Conservation (phyloP, 2,888 invertebrate species). For the Euspilapteryx auroguttella region DNA sequence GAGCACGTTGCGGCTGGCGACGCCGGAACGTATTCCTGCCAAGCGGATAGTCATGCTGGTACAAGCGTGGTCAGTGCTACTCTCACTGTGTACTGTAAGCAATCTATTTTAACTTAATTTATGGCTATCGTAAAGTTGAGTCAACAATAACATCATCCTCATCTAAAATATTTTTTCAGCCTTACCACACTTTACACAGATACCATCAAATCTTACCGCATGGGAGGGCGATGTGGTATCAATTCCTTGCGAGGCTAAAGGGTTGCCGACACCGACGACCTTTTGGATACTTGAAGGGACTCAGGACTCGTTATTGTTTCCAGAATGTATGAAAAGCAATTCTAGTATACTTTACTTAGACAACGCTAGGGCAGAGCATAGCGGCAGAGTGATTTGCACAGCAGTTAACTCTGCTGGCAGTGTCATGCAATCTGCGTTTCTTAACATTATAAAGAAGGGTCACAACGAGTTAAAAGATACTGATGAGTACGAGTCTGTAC, state of each 20-base stretch:
- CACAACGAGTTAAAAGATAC: slow-evolving; percentile 35
- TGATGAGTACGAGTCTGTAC: slow-evolving; percentile 27
- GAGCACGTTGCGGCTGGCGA: slow-evolving; percentile 82
- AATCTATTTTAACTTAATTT: slow-evolving; percentile 4
- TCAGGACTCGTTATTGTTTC: slow-evolving; percentile 64
- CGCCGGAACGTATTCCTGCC: slow-evolving; percentile 89
- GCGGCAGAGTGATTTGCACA: slow-evolving; percentile 51
- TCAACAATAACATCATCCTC: neutral
- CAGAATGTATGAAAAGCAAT: slow-evolving; percentile 53
- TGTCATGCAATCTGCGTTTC: slow-evolving; percentile 52
- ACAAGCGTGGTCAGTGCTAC: slow-evolving; percentile 84
- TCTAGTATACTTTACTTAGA: slow-evolving; percentile 49
- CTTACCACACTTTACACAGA: slow-evolving; percentile 82
- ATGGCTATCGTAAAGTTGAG: slow-evolving; percentile 2
- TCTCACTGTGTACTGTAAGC: slow-evolving; percentile 90
- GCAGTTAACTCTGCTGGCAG: slow-evolving; percentile 54
- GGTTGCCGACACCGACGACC: slow-evolving; percentile 90
- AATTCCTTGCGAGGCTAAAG: slow-evolving; percentile 89
- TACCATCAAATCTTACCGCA: slow-evolving; percentile 86
- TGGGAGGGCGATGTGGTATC: slow-evolving; percentile 85
- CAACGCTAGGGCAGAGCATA: slow-evolving; percentile 40
- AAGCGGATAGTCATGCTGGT: slow-evolving; percentile 89
- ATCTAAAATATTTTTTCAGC: slow-evolving; percentile 60
- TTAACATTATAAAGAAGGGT: slow-evolving; percentile 44
- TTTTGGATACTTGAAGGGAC: slow-evolving; percentile 96